Conservation (phyloP, 2,113 vertebrate genomes). For the Vulpes vulpes region DNA sequence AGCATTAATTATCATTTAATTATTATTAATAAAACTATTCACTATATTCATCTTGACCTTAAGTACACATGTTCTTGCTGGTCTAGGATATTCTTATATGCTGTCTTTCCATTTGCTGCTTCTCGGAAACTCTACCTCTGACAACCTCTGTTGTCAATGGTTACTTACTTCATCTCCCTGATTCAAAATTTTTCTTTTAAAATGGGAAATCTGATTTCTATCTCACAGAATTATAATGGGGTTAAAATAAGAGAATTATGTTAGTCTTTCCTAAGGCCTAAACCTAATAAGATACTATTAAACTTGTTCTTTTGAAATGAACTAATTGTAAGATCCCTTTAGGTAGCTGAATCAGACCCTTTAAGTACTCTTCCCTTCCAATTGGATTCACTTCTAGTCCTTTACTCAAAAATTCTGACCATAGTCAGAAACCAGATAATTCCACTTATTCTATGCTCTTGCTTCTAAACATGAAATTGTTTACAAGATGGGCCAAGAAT, state of each 20-base stretch:
- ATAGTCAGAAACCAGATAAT: neutral
- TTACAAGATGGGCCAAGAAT: neutral
- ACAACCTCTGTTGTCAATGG: neutral
- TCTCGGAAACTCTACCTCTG: neutral
- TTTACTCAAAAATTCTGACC: neutral
- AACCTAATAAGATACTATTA: neutral
- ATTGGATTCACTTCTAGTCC: neutral
- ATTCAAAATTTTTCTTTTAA: slow-evolving; percentile 4
- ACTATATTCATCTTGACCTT: neutral
- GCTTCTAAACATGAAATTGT: slow-evolving; percentile 42
- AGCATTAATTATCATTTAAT: neutral
- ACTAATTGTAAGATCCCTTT: neutral
- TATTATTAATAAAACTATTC: neutral
- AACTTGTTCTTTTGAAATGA: neutral
- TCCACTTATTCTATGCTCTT: neutral
- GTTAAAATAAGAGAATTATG: neutral
- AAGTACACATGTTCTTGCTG: neutral
- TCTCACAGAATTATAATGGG: neutral
- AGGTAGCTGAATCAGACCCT: neutral
- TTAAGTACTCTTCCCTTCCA: neutral
- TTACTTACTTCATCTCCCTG: neutral
- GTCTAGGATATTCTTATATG: neutral
- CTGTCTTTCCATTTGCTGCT: neutral
- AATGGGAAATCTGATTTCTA: neutral
- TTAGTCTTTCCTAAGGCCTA: neutral